Conservation (phyloP, 2,888 invertebrate species). For the Parnassius mnemosyne region DNA sequence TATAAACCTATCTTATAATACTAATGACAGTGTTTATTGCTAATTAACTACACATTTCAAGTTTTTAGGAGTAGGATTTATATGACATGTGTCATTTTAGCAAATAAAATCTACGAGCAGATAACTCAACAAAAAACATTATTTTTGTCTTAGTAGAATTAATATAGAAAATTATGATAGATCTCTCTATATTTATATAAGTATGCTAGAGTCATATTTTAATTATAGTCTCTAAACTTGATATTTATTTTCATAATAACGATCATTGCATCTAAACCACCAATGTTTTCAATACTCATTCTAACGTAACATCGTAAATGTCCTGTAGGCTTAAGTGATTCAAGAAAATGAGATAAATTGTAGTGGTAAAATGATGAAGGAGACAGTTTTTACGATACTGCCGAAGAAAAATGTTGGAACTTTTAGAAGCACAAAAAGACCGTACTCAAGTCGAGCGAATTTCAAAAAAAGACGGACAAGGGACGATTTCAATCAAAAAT, state of each 20-base stretch:
- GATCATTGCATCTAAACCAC: conserved; percentile 14
- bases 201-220: too few relatives aligned
- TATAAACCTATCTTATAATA: too few relatives aligned
- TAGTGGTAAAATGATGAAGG: conserved; percentile 65
- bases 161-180: too few relatives aligned
- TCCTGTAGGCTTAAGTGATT: conserved; percentile 33
- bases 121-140: too few relatives aligned
- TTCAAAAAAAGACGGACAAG: conserved; percentile 49
- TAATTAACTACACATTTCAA: too few relatives aligned
- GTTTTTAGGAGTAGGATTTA: too few relatives aligned
- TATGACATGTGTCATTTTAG: too few relatives aligned
- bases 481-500: conserved; percentile 28
- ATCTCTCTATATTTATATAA: too few relatives aligned
- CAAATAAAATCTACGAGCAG: too few relatives aligned
- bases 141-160: too few relatives aligned
- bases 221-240: too few relatives aligned
- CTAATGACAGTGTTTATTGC: too few relatives aligned
- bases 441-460: conserved; percentile 47
- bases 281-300: background rate
- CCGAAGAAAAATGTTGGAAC: conserved; percentile 46
- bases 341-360: conserved; percentile 63
- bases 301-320: background rate
- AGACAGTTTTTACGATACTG: conserved; percentile 72
- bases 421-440: conserved; percentile 45
- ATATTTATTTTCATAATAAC: conserved; percentile 1